Base-by-base conservation (phyloP, 2,888 invertebrate species). In the Eudasyphora cyanicolor region DNA sequence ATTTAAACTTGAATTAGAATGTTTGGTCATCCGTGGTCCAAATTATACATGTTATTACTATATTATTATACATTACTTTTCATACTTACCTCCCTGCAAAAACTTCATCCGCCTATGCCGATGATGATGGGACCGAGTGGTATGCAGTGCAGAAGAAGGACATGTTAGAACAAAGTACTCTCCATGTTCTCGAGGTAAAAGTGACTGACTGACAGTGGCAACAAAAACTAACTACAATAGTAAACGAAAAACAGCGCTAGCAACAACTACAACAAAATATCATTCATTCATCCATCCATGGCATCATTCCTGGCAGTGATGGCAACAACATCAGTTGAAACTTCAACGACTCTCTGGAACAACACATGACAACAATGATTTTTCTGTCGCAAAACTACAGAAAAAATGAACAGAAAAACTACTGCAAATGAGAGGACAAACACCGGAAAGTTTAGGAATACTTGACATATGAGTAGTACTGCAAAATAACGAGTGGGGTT, bases 401-500 rank as follows among this genome's bases (percentile, higher is more conserved):
- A 0, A 32, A 80, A 64, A 74, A 76, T n/a, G n/a, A n/a, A n/a
- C n/a, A n/a, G 69, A 70, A 54, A 62, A 27, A 17, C 62, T 64
- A 29, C 45, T 35, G 14, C 21, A 49, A 17, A 62, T 62, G 76
- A 75, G 35, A 27, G 32, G 60, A 76, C 45, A 60, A 78, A 74
- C 77, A 76, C 45, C 35, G 60, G 10, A 82, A 80, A 83, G 84
- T 85, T 86, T 85, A 82, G 82, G 82, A 85, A 85, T 81, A 85
- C 85, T 87, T 87, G 86, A 86, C 85, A 86, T 79, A 80, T 82
- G 82, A 86, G 83, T 82, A 67, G 60, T 32, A 14, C 38, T 12
- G 80, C 74, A 82, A 71, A 67, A 70, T 70, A 79, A 79, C 67
- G 29, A 54, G 67, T 75, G 32, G 51, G 17, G 27, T 57, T 10